These are phyloP conservation scores for Eurytoma californica DNA, from an alignment of 2,888 invertebrate genomes.

Conservation along the genomic window DNA sequence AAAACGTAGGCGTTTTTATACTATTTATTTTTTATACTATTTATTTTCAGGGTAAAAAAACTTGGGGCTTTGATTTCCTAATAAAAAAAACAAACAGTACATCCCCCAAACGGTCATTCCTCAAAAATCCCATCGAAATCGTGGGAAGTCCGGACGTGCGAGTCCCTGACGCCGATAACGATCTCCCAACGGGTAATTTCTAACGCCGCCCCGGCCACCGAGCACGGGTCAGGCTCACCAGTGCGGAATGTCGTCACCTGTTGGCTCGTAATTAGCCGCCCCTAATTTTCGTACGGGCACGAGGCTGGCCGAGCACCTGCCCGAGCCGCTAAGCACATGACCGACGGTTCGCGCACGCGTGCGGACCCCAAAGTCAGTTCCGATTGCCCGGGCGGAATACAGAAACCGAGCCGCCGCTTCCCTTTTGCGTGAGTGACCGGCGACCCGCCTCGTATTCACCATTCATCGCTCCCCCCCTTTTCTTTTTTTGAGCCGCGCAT, in stretches of 20 bases:
- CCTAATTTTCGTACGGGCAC: slow-evolving; percentile 59
- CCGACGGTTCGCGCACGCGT: neutral
- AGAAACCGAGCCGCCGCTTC: slow-evolving; percentile 1
- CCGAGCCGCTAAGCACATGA: slow-evolving; percentile 9
- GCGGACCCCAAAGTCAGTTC: slow-evolving; percentile 22
- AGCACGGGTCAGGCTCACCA: neutral
- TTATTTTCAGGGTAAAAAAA: too few relatives aligned
- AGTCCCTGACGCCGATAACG: slow-evolving; percentile 36
- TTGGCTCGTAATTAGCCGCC: slow-evolving; percentile 63
- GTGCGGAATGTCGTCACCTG: slow-evolving; percentile 61
- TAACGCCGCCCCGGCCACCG: slow-evolving; percentile 21
- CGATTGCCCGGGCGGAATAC: neutral
- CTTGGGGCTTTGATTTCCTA: neutral
- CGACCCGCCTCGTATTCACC: neutral
- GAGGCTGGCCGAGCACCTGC: slow-evolving; percentile 59
- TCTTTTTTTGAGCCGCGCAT: slow-evolving; percentile 5
- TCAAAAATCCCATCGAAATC: slow-evolving; percentile 31
- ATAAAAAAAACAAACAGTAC: slow-evolving; percentile 11
- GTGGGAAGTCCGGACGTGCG: slow-evolving; percentile 48
- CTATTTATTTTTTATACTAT: too few relatives aligned
- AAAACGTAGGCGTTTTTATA: neutral
- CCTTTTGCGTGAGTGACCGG: neutral
- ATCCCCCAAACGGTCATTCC: slow-evolving; percentile 24
- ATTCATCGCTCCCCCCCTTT: slow-evolving; percentile 22
- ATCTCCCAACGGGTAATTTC: slow-evolving; percentile 47